These are phyloP conservation scores for Drosophila parthenogenetica DNA, from an alignment of 2,888 invertebrate genomes.

Conservation along the genomic window DNA sequence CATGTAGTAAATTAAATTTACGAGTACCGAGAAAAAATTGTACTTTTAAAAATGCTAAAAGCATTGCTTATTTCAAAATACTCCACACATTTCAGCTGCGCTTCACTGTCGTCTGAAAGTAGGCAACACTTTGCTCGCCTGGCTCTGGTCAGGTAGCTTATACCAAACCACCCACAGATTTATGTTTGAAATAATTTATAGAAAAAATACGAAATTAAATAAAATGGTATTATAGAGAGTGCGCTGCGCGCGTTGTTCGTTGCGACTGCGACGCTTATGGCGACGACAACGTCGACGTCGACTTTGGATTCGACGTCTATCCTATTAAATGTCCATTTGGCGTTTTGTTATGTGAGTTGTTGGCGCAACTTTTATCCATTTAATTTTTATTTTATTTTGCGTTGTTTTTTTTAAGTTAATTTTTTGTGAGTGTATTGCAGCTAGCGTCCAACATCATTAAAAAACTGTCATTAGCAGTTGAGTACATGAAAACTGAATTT, in stretches of 20 bases:
- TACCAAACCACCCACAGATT: constrained; percentile 53
- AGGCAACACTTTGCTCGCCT: constrained; percentile 38
- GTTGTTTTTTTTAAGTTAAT: constrained; percentile 3
- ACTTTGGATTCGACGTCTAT: constrained; percentile 63
- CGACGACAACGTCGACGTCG: constrained; percentile 8
- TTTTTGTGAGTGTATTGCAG: constrained; percentile 30
- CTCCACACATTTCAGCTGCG: constrained; percentile 14
- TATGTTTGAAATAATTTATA: constrained; percentile 77
- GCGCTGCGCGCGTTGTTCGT: constrained; percentile 9
- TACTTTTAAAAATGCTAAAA: not conserved
- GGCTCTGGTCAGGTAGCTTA: constrained; percentile 15
- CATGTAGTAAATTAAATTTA: too few relatives aligned
- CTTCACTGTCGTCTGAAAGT: not conserved
- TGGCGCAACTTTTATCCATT: constrained; percentile 75
- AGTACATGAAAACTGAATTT: constrained; percentile 80
- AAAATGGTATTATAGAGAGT: constrained; percentile 67
- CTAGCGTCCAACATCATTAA: constrained; percentile 74
- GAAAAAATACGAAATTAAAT: constrained; percentile 76
- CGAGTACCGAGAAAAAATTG: too few relatives aligned
- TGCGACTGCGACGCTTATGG: constrained; percentile 19
- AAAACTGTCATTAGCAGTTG: constrained; percentile 81
- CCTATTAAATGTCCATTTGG: constrained; percentile 79
- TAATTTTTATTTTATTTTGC: constrained; percentile 61
- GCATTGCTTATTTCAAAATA: not conserved
- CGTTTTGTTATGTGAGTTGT: constrained; percentile 73